Evolutionary conservation across 2,113 vertebrate genomes (phyloP), one percentile per base, ranked within the genome.

Genomic region (Genyomyrus donnyi): DNA sequence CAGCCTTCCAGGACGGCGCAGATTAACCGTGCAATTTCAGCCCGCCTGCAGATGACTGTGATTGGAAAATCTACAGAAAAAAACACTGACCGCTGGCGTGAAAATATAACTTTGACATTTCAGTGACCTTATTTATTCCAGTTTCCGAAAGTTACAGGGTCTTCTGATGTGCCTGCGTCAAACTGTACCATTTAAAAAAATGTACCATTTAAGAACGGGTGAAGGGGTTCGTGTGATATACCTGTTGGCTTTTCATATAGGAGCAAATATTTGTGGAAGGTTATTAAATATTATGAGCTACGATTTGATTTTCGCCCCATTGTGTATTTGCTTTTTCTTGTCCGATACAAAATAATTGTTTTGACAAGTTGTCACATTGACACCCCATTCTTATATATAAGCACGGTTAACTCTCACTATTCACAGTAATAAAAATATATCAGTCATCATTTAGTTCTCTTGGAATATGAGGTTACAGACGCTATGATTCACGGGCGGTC

Each of bases 1-100:
- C 42, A 88, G 11, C 66, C 31, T 66, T 27, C 17, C 46, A 48
- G 48, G 66, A 52, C 48, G 74, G 46, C 48, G 19, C 88, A 80
- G 11, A 53, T 31, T 48, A 77, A 80, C 66, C 9, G 58, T 19
- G 48, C 19, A 3, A 49, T 77, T 24, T 53, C 49, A 31, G 3
- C 88, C 70, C 66, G 5, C 70, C 70, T 27, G n/a, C 70, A 35
- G 48, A 52, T 39, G 70, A 24, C 8, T 83, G 62, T 83, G 88
- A 89, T 89, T 89, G 70, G 88, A 89, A 53, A 53, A n/a, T 42
- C 5, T 19, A 24, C 15, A 89, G n/a, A 49, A 42, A 89, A n/a
- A 80, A 9, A 83, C 66, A 15, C 31, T 80, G 49, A 50, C 48
- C 2, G 50, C 49, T 89, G 66, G 70, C 31, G 21, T 13, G 10